phyloP scores from a whole-genome alignment of 2,888 invertebrate genomes.

The Pycnomerus fuliginosus region DNA sequence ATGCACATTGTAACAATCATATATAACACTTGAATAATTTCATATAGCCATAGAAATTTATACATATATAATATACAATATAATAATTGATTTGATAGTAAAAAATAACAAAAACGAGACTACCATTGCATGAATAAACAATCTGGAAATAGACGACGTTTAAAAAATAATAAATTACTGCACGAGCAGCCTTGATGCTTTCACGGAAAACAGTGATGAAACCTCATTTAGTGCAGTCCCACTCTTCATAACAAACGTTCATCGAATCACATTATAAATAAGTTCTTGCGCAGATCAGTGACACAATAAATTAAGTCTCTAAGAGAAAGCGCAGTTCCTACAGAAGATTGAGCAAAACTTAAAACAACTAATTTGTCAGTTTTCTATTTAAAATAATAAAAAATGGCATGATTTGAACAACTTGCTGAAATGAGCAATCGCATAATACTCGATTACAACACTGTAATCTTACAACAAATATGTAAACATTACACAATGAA shows the following conservation, averaged over 20 bases:
- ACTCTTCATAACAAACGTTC: too few relatives aligned
- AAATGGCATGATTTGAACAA: slow-evolving; percentile 16
- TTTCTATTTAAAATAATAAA: too few relatives aligned
- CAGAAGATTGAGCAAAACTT: slow-evolving; percentile 25
- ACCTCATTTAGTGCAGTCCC: too few relatives aligned
- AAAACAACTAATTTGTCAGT: slow-evolving; percentile 5
- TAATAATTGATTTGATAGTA: slow-evolving; percentile 30
- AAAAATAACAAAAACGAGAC: slow-evolving; percentile 13
- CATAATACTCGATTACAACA: slow-evolving; percentile 22
- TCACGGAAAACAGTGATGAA: slow-evolving; percentile 43
- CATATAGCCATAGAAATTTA: slow-evolving; percentile 36
- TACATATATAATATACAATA: slow-evolving; percentile 38
- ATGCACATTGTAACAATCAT: slow-evolving; percentile 38
- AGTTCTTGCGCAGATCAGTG: too few relatives aligned
- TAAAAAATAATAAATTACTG: slow-evolving; percentile 19
- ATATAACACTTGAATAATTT: slow-evolving; percentile 33
- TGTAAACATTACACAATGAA: slow-evolving; percentile 18
- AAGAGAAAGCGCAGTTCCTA: too few relatives aligned
- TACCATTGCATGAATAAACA: slow-evolving; percentile 7
- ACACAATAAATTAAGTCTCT: too few relatives aligned
- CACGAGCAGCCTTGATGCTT: slow-evolving; percentile 42
- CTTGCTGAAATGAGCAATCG: slow-evolving; percentile 13
- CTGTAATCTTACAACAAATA: slow-evolving; percentile 16
- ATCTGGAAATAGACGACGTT: slow-evolving; percentile 3
- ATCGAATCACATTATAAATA: too few relatives aligned